phyloP scores from a whole-genome alignment of 2,888 invertebrate species.

The Prosopocoilus inquinatus region DNA sequence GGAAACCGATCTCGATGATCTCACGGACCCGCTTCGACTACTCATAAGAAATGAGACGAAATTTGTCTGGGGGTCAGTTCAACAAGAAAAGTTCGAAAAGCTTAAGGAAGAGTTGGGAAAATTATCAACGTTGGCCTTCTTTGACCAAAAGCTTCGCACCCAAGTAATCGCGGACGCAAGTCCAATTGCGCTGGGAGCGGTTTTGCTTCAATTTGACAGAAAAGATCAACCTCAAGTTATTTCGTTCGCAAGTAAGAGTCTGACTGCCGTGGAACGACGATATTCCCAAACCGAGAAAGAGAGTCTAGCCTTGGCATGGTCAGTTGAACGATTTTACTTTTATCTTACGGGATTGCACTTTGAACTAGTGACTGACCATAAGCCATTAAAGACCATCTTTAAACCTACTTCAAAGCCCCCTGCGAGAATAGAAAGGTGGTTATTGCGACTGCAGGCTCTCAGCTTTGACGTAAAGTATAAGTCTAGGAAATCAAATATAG shows the following conservation, averaged over 20 bases:
- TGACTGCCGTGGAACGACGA: too few relatives aligned
- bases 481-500: too few relatives aligned
- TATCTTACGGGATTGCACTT: too few relatives aligned
- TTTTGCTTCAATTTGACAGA: conserved; percentile 29
- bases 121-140: conserved; percentile 28
- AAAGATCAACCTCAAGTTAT: conserved; percentile 27
- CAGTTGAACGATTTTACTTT: too few relatives aligned
- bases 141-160: conserved; percentile 20
- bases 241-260: conserved; percentile 31
- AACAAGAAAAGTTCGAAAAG: conserved; percentile 23
- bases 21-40: conserved; percentile 12
- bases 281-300: too few relatives aligned
- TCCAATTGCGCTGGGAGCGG: conserved; percentile 31
- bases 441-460: too few relatives aligned
- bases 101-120: conserved; percentile 19
- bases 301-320: too few relatives aligned
- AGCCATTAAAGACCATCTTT: too few relatives aligned
- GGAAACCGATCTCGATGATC: conserved; percentile 24
- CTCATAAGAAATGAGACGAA: conserved; percentile 15
- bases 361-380: too few relatives aligned
- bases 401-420: too few relatives aligned
- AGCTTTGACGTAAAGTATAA: too few relatives aligned
- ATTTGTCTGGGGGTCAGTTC: background rate
- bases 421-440: too few relatives aligned
- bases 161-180: conserved; percentile 34